Conservation (phyloP, 2,888 invertebrate species). For the Dasysyrphus tricinctus region DNA sequence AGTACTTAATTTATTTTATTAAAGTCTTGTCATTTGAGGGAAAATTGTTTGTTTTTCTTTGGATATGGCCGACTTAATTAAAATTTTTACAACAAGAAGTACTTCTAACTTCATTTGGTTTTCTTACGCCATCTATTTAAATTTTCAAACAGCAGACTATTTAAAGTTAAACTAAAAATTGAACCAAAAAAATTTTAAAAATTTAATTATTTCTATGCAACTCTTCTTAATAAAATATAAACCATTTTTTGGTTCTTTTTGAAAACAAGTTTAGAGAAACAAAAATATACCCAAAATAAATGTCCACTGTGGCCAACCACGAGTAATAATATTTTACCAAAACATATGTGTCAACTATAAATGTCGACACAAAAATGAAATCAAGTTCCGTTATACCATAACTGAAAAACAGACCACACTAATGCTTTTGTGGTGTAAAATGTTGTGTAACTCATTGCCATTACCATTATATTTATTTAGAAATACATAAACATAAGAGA, state of each 20-base stretch:
- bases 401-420: constrained; percentile 14
- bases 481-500: neutral
- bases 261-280: neutral
- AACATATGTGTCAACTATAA: constrained; percentile 14
- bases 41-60: too few relatives aligned
- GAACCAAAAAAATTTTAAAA: too few relatives aligned
- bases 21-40: too few relatives aligned
- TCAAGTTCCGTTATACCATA: constrained; percentile 3
- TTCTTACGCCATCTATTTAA: too few relatives aligned
- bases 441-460: neutral
- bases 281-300: neutral
- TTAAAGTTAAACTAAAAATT: too few relatives aligned
- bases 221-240: too few relatives aligned
- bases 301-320: constrained; percentile 5
- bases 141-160: too few relatives aligned
- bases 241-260: neutral
- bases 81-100: too few relatives aligned
- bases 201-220: too few relatives aligned
- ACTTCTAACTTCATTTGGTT: too few relatives aligned
- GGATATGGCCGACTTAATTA: too few relatives aligned
- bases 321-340: constrained; percentile 27
- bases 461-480: neutral
- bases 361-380: constrained; percentile 20
- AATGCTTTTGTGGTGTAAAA: constrained; percentile 14
- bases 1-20: too few relatives aligned